Evolutionary conservation across 2,797 vertebrate species (phyloP).

Genomic region (Eutrigla gurnardus): DNA sequence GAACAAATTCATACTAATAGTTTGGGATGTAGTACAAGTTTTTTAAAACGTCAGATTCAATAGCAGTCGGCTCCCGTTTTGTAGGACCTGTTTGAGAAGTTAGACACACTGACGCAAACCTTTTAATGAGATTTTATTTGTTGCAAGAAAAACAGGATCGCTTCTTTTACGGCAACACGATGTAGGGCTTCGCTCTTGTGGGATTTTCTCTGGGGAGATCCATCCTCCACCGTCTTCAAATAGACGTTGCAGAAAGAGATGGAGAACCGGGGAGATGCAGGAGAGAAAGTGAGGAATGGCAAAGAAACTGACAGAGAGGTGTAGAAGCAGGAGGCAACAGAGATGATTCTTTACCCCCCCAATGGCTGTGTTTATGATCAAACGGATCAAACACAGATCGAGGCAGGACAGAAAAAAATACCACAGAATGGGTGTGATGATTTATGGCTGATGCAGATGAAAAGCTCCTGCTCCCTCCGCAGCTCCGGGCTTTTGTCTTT

Average conservation of each 20-base stretch:
- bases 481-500: slow-evolving; percentile 67
- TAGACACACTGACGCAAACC: slow-evolving; percentile 6
- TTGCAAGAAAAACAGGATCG: neutral
- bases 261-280: neutral
- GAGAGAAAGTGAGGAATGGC: neutral
- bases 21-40: slow-evolving; percentile 11
- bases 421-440: slow-evolving; percentile 50
- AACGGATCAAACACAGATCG: slow-evolving; percentile 31
- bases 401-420: slow-evolving; percentile 20
- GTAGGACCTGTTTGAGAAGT: slow-evolving; percentile 20
- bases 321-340: slow-evolving; percentile 1
- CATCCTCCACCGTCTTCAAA: slow-evolving; percentile 19
- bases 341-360: slow-evolving; percentile 6
- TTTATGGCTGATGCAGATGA: slow-evolving; percentile 65
- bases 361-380: slow-evolving; percentile 40
- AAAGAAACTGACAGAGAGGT: slow-evolving; percentile 30
- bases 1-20: slow-evolving; percentile 6
- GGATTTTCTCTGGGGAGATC: slow-evolving; percentile 37
- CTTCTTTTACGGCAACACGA: slow-evolving; percentile 10
- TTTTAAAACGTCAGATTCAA: slow-evolving; percentile 28
- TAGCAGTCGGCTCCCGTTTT: neutral
- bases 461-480: slow-evolving; percentile 46
- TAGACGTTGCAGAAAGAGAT: neutral
- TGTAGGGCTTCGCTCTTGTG: neutral
- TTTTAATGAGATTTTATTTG: slow-evolving; percentile 40